These are phyloP conservation scores for Hoplostethus mediterraneus DNA, from an alignment of 2,797 vertebrate genomes.

Conservation along the genomic window DNA sequence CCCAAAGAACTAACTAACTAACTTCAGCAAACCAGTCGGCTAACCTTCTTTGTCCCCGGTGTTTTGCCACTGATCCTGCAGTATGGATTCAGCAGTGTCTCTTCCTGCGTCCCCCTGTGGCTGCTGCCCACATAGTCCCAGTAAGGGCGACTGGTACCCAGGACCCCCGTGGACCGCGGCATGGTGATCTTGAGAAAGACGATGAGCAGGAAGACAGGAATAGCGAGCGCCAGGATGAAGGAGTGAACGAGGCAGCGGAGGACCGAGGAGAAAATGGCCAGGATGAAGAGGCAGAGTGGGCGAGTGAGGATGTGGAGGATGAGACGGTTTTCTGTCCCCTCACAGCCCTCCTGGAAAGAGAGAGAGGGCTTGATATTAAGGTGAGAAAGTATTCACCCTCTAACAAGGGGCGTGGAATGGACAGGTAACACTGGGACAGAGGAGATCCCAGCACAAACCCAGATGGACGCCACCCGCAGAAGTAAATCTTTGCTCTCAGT, in stretches of 20 bases:
- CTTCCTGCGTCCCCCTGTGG: slow-evolving; percentile 73
- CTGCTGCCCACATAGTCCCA: slow-evolving; percentile 87
- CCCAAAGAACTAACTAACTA: neutral
- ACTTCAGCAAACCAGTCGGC: slow-evolving; percentile 7
- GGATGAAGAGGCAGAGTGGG: slow-evolving; percentile 87
- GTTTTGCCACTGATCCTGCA: slow-evolving; percentile 67
- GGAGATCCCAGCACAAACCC: neutral
- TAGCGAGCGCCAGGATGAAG: slow-evolving; percentile 88
- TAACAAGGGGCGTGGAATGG: no score
- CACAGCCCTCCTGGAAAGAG: slow-evolving; percentile 86
- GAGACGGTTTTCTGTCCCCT: slow-evolving; percentile 91
- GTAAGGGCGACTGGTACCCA: slow-evolving; percentile 82
- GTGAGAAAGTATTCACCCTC: neutral
- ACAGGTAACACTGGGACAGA: neutral
- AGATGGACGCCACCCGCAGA: neutral
- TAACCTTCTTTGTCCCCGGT: slow-evolving; percentile 66
- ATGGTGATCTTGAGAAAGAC: slow-evolving; percentile 89
- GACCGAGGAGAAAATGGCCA: slow-evolving; percentile 88
- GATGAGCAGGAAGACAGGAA: slow-evolving; percentile 89
- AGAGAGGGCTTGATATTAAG: neutral
- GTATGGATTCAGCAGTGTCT: slow-evolving; percentile 78
- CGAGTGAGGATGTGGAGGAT: slow-evolving; percentile 90
- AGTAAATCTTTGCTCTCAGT: no score
- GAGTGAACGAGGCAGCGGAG: slow-evolving; percentile 91
- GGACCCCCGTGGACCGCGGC: slow-evolving; percentile 84